Evolutionary conservation across 2,113 vertebrate genomes (phyloP), one percentile per base, ranked within the genome.

Genomic region (Bagarius yarrelli): DNA sequence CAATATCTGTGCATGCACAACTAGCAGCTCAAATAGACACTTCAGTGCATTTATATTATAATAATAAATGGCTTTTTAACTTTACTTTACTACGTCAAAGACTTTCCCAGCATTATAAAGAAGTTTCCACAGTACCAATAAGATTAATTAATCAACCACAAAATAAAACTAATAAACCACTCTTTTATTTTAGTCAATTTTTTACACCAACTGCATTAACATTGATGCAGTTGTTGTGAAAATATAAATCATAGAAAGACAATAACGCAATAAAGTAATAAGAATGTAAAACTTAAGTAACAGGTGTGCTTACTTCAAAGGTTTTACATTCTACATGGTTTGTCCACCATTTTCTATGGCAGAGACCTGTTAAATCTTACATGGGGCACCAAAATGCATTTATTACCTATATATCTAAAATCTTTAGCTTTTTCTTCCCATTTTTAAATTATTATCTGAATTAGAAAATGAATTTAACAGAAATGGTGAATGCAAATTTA

Each of bases 1-100:
- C 67, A 80, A 73, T 81, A 73, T 80, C 40, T 34, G 8, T 32
- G 36, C 56, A 61, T 74, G 56, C 52, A 73, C 57, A 80, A 69
- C n/a, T 27, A 18, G 8, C 44, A 81, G 56, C 15, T 63, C 6
- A 11, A 63, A 55, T 40, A 40, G 34, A 74, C 14, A 27, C 59
- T 64, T 52, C 21, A 61, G 30, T 21, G 18, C 50, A 40, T 72
- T 16, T 53, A 5, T 27, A 34, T 15, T 73, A 34, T 55, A 21
- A 73, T 13, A 12, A 47, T 9, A 27, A 23, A 3, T 16, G 3
- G 11, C 19, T 19, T 71, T 16, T 2, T 32, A 3, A 1, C 1
- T 53, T 55, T 73, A 9, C 3, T 71, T 55, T 23, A n/a, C n/a
- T n/a, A n/a, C n/a, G 12, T 32, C 18, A 73, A 52, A 8, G 15